A percentile compares a stretch with the other conserved stretches of the same genome.
Evolutionary conservation across 2,797 vertebrate species (phyloP).

Genomic region (Microtus californicus): DNA sequence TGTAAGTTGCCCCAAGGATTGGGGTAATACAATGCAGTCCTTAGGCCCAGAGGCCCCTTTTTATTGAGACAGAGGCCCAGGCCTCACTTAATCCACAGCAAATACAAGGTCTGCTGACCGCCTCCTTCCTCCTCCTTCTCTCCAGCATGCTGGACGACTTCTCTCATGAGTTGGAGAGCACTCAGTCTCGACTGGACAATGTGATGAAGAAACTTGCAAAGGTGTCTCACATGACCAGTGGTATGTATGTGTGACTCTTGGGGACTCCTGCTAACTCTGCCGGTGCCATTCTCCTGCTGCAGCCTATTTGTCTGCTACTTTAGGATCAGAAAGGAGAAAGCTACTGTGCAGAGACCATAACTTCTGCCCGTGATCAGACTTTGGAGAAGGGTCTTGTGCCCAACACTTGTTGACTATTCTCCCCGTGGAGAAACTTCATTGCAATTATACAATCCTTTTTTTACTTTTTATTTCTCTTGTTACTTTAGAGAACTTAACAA

Average conservation of each 20-base stretch:
- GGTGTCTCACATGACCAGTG: constrained; percentile 99
- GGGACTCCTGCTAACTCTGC: neutral
- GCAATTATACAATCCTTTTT: constrained; percentile 8
- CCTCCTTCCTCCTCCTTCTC: neutral
- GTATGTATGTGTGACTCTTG: constrained; percentile 87
- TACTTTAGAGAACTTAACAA: neutral
- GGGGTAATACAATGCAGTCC: neutral
- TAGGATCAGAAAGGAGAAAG: neutral
- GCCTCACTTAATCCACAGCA: accelerated
- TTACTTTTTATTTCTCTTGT: neutral
- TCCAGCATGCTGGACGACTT: constrained; percentile 98
- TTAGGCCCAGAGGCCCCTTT: neutral
- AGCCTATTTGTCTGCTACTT: neutral
- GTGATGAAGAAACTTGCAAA: constrained; percentile 99
- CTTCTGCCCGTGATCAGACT: neutral
- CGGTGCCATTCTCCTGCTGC: neutral
- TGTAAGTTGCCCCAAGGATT: neutral
- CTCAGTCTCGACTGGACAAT: constrained; percentile 96
- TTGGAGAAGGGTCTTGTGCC: neutral
- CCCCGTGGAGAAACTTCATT: neutral
- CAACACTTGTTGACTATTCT: neutral
- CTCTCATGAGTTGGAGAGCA: constrained; percentile 95
- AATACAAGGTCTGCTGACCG: neutral
- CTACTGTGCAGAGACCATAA: neutral
- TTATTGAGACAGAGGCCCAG: neutral